Conservation (phyloP, 2,797 vertebrate species). For the Uromys caudimaculatus region DNA sequence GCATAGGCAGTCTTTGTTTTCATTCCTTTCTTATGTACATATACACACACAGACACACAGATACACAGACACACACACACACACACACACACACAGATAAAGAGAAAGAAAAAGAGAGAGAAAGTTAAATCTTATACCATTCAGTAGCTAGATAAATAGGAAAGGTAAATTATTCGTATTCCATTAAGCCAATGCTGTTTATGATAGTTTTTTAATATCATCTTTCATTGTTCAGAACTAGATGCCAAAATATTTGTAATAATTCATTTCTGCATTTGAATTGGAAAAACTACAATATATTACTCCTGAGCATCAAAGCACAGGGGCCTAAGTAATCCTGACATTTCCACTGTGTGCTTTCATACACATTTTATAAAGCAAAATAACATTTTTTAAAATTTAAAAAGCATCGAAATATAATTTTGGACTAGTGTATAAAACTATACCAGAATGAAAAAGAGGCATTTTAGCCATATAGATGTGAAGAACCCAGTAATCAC, state of each 20-base stretch:
- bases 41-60: not conserved
- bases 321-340: not conserved
- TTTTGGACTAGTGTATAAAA: not conserved
- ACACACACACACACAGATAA: not conserved
- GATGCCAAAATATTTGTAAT: conserved; percentile 33
- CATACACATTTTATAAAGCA: conserved; percentile 64
- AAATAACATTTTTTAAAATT: conserved; percentile 48
- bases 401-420: conserved; percentile 15
- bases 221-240: conserved; percentile 37
- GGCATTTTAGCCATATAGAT: not conserved
- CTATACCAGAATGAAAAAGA: not conserved
- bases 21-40: not conserved
- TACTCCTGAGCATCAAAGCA: conserved; percentile 32
- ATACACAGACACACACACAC: not conserved
- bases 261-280: conserved; percentile 45
- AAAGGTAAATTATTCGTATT: conserved; percentile 14
- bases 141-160: conserved; percentile 19
- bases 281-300: conserved; percentile 25
- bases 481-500: conserved; percentile 5
- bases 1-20: not conserved
- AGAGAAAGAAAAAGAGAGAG: not conserved
- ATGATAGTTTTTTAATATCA: conserved; percentile 47
- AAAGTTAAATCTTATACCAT: conserved; percentile 18
- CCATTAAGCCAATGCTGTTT: conserved; percentile 26
- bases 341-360: conserved; percentile 16